Percentiles rank a stretch among this genome's conserved stretches.
These are phyloP conservation scores for Anomalospiza imberbis DNA, from an alignment of 2,797 vertebrate species.

Conservation along the genomic window DNA sequence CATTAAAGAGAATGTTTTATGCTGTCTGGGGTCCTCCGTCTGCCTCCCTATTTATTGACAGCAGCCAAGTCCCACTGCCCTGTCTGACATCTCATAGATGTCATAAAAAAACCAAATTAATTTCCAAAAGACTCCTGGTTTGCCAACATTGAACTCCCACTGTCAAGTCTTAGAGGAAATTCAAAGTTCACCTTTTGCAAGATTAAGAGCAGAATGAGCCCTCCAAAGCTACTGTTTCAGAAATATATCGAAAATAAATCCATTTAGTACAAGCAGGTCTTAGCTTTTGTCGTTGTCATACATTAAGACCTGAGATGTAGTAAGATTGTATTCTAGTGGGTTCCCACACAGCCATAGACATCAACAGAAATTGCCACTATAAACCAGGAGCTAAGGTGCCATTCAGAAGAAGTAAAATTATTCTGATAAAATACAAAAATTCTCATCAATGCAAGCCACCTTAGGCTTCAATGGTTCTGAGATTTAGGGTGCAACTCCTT, in stretches of 20 bases:
- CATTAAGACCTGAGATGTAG: not conserved
- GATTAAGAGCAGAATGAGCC: not conserved
- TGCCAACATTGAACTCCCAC: not conserved
- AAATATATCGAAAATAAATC: not conserved
- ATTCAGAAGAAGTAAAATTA: not conserved
- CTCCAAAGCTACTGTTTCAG: not conserved
- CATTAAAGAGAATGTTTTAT: not conserved
- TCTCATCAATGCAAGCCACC: not conserved
- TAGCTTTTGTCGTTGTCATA: not conserved
- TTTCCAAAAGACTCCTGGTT: not conserved
- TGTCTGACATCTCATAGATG: not conserved
- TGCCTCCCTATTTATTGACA: not conserved
- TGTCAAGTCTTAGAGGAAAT: not conserved
- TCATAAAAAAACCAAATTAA: not conserved
- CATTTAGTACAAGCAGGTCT: not conserved
- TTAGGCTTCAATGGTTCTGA: not conserved
- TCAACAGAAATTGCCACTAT: not conserved
- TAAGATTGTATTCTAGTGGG: not conserved
- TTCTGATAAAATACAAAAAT: not conserved
- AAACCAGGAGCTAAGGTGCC: not conserved
- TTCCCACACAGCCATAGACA: not conserved
- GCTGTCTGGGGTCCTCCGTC: fast-evolving
- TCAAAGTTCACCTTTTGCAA: not conserved
- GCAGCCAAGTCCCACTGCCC: not conserved
- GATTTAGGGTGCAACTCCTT: not conserved